Conservation (phyloP, 2,113 vertebrate species). For the Typhlomys cinereus region DNA sequence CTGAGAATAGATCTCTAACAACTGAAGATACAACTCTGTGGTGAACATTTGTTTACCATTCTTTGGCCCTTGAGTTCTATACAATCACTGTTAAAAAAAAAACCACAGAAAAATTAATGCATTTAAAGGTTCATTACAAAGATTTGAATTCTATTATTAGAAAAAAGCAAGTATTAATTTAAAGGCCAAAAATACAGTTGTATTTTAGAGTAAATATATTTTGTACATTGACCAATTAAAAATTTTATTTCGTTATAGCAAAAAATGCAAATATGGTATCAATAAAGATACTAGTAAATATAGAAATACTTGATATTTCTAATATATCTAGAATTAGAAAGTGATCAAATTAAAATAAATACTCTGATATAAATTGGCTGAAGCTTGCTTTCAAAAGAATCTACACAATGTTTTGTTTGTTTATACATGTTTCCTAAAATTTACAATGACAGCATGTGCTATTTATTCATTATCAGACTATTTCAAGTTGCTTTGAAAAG, state of each 20-base stretch:
- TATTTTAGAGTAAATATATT: neutral
- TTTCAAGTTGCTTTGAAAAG: conserved; percentile 64
- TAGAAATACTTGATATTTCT: neutral
- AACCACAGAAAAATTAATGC: neutral
- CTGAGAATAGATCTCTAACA: neutral
- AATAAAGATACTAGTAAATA: neutral
- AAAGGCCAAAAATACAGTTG: neutral
- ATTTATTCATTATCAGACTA: conserved; percentile 68
- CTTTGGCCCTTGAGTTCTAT: neutral
- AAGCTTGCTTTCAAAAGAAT: conserved; percentile 47
- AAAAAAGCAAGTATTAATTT: neutral
- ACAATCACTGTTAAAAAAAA: neutral
- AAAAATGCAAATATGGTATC: neutral
- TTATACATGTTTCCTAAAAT: conserved; percentile 43
- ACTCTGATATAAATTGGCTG: neutral
- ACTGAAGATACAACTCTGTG: neutral
- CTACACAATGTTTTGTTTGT: neutral
- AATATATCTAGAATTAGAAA: neutral
- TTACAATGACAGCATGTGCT: conserved; percentile 47
- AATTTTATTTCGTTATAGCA: neutral
- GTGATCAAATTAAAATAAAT: conserved; percentile 25
- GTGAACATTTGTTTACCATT: neutral
- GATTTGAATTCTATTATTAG: neutral
- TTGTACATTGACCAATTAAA: neutral
- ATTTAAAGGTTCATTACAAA: neutral